Evolutionary conservation across 1,140 invertebrate genomes (phyloP).

Genomic region (Ctenoplectra terminalis): DNA sequence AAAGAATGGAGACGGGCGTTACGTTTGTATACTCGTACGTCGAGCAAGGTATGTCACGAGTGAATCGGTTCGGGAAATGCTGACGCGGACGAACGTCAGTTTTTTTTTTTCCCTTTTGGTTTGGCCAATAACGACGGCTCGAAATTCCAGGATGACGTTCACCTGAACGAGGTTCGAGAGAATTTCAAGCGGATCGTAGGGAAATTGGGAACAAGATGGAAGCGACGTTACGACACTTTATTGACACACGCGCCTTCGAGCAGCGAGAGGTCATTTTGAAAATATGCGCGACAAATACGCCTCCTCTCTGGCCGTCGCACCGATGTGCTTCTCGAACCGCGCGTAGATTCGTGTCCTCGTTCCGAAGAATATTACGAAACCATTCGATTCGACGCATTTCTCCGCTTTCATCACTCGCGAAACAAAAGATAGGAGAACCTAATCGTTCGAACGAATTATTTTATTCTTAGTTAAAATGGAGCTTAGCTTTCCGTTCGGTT

Average conservation of each 20-base stretch:
- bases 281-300: slow-evolving; percentile 53
- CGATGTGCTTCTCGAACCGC: neutral
- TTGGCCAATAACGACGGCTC: neutral
- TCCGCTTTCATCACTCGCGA: neutral
- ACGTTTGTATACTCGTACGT: neutral
- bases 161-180: neutral
- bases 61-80: slow-evolving; percentile 2
- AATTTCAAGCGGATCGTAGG: slow-evolving; percentile 17
- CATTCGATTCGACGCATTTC: slow-evolving; percentile 9
- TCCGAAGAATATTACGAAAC: slow-evolving; percentile 22
- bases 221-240: slow-evolving; percentile 54
- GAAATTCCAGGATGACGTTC: neutral
- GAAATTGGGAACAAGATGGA: slow-evolving; percentile 52
- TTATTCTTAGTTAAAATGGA: neutral
- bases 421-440: neutral
- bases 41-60: neutral
- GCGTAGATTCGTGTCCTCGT: slow-evolving; percentile 11
- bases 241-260: slow-evolving; percentile 34
- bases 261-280: slow-evolving; percentile 14
- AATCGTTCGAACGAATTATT: neutral
- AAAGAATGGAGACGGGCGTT: neutral
- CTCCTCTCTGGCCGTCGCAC: neutral
- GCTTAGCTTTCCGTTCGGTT: neutral
- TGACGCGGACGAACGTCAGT: neutral
- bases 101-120: neutral